Conservation (phyloP, 2,888 invertebrate species). For the Orthosia incerta region DNA sequence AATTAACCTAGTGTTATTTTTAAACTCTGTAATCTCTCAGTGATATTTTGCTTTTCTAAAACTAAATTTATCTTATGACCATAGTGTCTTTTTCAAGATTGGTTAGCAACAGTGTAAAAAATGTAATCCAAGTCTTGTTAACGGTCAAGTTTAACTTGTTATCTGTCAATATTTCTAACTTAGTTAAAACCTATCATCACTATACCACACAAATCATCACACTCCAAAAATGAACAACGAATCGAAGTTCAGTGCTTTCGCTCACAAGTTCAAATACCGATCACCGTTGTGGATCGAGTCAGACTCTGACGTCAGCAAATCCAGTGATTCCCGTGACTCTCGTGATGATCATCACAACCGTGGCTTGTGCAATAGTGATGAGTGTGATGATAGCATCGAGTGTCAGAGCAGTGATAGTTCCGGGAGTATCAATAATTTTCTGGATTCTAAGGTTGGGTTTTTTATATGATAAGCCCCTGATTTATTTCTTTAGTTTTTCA, state of each 20-base stretch:
- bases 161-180: no score
- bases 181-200: not conserved
- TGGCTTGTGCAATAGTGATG: constrained; percentile 75
- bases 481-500: no score
- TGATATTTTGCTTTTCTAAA: not conserved
- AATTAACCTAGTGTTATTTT: not conserved
- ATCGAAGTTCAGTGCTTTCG: constrained; percentile 80
- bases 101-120: not conserved
- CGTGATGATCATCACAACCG: constrained; percentile 34
- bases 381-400: constrained; percentile 83
- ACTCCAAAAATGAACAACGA: constrained; percentile 72
- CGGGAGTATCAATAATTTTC: constrained; percentile 87
- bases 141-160: no score
- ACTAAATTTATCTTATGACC: not conserved
- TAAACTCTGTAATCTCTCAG: not conserved
- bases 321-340: constrained; percentile 67
- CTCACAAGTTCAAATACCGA: constrained; percentile 88
- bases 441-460: constrained; percentile 84
- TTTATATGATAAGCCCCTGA: not conserved
- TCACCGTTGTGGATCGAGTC: constrained; percentile 89
- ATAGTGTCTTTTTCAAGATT: not conserved
- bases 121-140: no score
- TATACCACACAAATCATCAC: constrained; percentile 6
- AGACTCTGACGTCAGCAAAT: constrained; percentile 82
- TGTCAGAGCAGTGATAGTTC: constrained; percentile 80